Evolutionary conservation across 1,140 invertebrate genomes (phyloP), one percentile per base, ranked within the genome.

Genomic region (Eriocheir sinensis): DNA sequence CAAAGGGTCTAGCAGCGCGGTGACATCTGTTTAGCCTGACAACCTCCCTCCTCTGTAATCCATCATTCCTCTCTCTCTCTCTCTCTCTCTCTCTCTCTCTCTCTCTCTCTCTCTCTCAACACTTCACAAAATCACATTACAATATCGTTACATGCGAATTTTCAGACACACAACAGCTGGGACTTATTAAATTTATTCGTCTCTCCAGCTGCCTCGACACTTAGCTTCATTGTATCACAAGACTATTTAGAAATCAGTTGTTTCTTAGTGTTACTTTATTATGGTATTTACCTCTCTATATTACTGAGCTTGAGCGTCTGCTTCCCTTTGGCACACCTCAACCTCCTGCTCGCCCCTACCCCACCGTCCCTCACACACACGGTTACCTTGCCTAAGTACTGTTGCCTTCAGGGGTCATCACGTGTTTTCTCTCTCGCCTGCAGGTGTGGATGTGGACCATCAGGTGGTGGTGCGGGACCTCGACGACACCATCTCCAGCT

Each of bases 401-500:
- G 21, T 53, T 9, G 48, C 48, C 12, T n/a, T 72, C 60, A n/a
- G n/a, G 60, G 15, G 40, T 86, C 30, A 2, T 86, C 12, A n/a
- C 21, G 17, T 86, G 17, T 36, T 40, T 15, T 36, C 36, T 41
- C 6, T 17, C 27, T 85, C 27, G 80, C 27, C 85, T 83, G 27
- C 93, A 94, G 93, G 89, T 34, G 40, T 88, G 60, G 60, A 21
- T 27, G 88, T 94, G 86, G 93, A 94, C 38, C 86, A 53, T 21
- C 53, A 94, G 30, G 81, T 30, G 38, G 93, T 94, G 32, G 93
- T 94, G 41, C 32, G 81, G 34, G 93, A 89, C 60, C n/a, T 94
- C 88, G 93, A 94, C 38, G 90, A 94, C 60, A 94, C 93, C 53
- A 94, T 94, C 53, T 89, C 53, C n/a, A 89, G 53, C 41, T 72